Percentiles rank a stretch among this genome's conserved stretches.
Evolutionary conservation across 2,888 invertebrate species (phyloP).

Genomic region (Drosophila monieri): DNA sequence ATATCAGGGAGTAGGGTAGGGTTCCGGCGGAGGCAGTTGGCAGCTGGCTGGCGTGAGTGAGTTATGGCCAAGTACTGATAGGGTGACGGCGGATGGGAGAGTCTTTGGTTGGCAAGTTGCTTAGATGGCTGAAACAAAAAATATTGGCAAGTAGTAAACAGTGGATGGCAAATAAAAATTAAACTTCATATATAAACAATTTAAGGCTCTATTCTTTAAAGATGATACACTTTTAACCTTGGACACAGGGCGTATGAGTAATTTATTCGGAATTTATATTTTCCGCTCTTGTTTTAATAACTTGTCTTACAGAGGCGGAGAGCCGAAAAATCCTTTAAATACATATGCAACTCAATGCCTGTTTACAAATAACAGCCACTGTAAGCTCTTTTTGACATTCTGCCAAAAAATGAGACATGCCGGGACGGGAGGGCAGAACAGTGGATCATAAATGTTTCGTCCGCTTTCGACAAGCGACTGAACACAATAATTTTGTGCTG

Average conservation of each 20-base stretch:
- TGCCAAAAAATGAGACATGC: slow-evolving; percentile 32
- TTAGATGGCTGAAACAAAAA: slow-evolving; percentile 19
- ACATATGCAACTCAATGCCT: slow-evolving; percentile 5
- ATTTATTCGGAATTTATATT: background rate
- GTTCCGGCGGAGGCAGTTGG: slow-evolving; percentile 8
- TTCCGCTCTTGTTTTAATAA: background rate
- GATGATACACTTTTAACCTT: background rate
- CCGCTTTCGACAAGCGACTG: slow-evolving; percentile 20
- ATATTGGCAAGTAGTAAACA: slow-evolving; percentile 3
- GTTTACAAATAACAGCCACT: slow-evolving; percentile 27
- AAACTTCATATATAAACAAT: background rate
- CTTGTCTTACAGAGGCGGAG: background rate
- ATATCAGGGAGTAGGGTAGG: slow-evolving; percentile 1
- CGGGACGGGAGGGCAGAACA: background rate
- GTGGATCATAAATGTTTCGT: slow-evolving; percentile 29
- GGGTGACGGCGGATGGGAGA: slow-evolving; percentile 16
- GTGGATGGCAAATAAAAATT: slow-evolving; percentile 12
- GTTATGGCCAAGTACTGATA: slow-evolving; percentile 46
- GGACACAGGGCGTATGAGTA: background rate
- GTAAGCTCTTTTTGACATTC: slow-evolving; percentile 43
- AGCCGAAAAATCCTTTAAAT: slow-evolving; percentile 2
- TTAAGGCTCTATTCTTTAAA: background rate
- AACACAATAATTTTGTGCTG: slow-evolving; percentile 75
- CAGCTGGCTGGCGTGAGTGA: slow-evolving; percentile 50
- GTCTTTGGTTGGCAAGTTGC: slow-evolving; percentile 19